These are phyloP conservation scores for Lepidonotus clava DNA, from an alignment of 2,888 invertebrate species.

Conservation along the genomic window DNA sequence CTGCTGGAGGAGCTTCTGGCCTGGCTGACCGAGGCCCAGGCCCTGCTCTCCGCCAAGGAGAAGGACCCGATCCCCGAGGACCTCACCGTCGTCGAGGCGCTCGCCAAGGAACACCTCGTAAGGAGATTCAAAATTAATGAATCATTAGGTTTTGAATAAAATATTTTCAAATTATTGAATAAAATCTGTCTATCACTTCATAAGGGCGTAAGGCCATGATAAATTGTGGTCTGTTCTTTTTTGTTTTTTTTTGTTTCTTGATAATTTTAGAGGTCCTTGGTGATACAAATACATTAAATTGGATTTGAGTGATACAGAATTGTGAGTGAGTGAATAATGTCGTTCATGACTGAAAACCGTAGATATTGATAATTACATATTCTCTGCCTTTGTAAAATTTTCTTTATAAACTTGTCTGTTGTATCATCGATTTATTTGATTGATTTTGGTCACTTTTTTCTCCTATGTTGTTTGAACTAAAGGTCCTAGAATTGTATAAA, in stretches of 20 bases:
- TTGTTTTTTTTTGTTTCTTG: neutral
- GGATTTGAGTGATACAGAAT: too few species aligned
- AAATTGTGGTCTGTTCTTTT: neutral
- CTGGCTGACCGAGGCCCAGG: conserved; percentile 79
- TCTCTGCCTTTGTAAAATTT: too few species aligned
- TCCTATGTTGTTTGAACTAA: too few species aligned
- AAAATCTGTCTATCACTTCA: neutral
- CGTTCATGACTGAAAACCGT: too few species aligned
- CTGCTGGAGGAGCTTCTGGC: conserved; percentile 78
- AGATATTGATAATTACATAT: too few species aligned
- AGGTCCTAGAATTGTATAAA: neutral
- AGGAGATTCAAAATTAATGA: neutral
- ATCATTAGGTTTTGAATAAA: neutral
- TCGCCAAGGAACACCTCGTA: conserved; percentile 78
- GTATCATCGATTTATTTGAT: too few species aligned
- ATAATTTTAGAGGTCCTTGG: too few species aligned
- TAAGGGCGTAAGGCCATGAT: neutral
- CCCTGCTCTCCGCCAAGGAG: conserved; percentile 76
- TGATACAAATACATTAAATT: too few species aligned
- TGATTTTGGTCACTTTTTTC: too few species aligned
- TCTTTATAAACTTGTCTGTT: too few species aligned
- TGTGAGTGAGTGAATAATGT: too few species aligned
- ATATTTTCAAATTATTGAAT: neutral
- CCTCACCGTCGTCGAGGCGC: conserved; percentile 77
- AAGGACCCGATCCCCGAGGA: conserved; percentile 78